Evolutionary conservation across 1,140 invertebrate species (phyloP), one percentile per base, ranked within the genome.

Genomic region (Homarus americanus): DNA sequence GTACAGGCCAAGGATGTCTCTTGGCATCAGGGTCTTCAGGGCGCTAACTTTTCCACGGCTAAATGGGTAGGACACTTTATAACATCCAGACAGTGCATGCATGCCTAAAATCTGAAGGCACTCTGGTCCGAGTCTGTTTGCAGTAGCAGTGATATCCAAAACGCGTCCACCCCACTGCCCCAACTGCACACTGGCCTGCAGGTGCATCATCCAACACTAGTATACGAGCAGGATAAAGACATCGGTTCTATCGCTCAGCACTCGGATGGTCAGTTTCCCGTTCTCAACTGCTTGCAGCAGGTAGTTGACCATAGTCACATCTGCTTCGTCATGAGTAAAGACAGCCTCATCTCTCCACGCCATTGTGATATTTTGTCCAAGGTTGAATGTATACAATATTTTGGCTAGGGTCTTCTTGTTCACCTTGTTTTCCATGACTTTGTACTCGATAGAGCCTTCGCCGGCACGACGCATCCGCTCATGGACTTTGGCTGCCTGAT

Each of bases 221-320:
- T 41, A 79, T 41, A 79, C 76, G 28, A 38, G 76, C 38, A 79
- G 76, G 17, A 79, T 36, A 28, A 41, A 79, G 15, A 41, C 76
- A 41, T 79, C 76, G 15, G 34, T 79, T 34, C 38, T 36, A 79
- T 79, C 76, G 38, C 40, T 38, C 7, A 79, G 76, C 34, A 79
- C 40, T 38, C 40, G 38, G 34, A 79, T 41, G 17, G 38, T 12
- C 76, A 12, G 17, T 79, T 79, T 79, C 17, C 40, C 32, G 10
- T 79, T 79, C 76, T 79, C 76, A 79, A 79, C 76, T 79, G 76
- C 76, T 41, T 79, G 76, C 38, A 79, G 76, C 38, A 38, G 40
- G 40, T 79, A 79, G 38, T 12, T 79, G 38, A 79, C 38, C 40
- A 28, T 41, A 34, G 76, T 38, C n/a, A n/a, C n/a, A n/a, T n/a